These are phyloP conservation scores for Hemiprocne comata DNA, from an alignment of 2,113 vertebrate genomes.

Conservation along the genomic window DNA sequence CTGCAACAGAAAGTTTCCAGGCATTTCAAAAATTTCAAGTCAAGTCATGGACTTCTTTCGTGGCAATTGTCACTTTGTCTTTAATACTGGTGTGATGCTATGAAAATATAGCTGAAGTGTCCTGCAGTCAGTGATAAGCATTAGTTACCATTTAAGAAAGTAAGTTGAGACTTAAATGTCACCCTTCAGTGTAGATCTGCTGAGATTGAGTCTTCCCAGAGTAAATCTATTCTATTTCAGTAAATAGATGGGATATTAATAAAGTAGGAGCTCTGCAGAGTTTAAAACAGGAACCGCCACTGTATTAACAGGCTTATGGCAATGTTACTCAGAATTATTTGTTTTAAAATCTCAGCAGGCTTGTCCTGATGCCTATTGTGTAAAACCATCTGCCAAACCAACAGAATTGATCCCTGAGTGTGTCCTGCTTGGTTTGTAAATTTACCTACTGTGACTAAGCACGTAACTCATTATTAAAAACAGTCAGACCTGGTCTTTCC, in stretches of 20 bases:
- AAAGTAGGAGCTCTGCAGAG: constrained; percentile 27
- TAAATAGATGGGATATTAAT: constrained; percentile 42
- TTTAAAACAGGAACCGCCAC: constrained; percentile 37
- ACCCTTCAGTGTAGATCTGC: not conserved
- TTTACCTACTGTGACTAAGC: constrained; percentile 61
- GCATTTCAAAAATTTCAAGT: not conserved
- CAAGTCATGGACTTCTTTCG: not conserved
- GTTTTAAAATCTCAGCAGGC: constrained; percentile 58
- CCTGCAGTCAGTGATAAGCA: not conserved
- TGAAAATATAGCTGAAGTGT: not conserved
- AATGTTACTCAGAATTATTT: constrained; percentile 52
- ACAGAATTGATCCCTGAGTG: constrained; percentile 27
- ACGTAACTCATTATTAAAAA: constrained; percentile 64
- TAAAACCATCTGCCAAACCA: constrained; percentile 57
- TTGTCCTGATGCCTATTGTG: not conserved
- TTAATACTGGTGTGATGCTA: not conserved
- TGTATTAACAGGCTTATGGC: constrained; percentile 42
- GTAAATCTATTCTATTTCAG: constrained; percentile 21
- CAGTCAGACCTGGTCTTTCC: constrained; percentile 59
- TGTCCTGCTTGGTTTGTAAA: constrained; percentile 51
- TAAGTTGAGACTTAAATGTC: not conserved
- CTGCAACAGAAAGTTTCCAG: not conserved
- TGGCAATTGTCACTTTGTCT: not conserved
- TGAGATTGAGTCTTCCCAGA: not conserved
- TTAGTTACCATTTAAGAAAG: not conserved